phyloP scores from a whole-genome alignment of 2,888 invertebrate genomes.

The Helleia helle region DNA sequence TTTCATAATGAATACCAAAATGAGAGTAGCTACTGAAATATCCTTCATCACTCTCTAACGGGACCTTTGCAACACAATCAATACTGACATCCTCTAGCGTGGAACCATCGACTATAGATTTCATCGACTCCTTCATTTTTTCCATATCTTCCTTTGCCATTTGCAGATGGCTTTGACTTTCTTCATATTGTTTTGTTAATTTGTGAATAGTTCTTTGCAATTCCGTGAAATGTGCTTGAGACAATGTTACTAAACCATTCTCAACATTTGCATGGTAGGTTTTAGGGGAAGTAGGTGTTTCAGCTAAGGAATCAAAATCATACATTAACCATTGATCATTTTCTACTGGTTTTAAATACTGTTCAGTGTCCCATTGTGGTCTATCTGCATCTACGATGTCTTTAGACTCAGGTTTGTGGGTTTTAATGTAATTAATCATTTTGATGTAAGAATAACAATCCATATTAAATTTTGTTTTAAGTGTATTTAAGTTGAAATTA shows the following conservation, averaged over 20 bases:
- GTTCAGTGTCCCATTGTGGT: slow-evolving; percentile 82
- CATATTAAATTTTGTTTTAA: slow-evolving; percentile 82
- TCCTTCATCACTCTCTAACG: slow-evolving; percentile 79
- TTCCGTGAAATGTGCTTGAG: slow-evolving; percentile 75
- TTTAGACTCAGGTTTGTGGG: slow-evolving; percentile 72
- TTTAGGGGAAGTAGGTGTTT: slow-evolving; percentile 49
- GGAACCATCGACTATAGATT: slow-evolving; percentile 62
- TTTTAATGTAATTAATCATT: slow-evolving; percentile 85
- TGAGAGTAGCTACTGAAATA: slow-evolving; percentile 91
- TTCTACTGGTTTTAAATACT: slow-evolving; percentile 83
- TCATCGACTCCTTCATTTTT: slow-evolving; percentile 75
- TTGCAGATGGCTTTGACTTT: slow-evolving; percentile 73
- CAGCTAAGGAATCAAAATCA: slow-evolving; percentile 75
- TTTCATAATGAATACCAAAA: slow-evolving; percentile 94
- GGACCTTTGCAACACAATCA: slow-evolving; percentile 61
- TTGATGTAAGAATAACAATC: slow-evolving; percentile 89
- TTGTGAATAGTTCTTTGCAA: slow-evolving; percentile 74
- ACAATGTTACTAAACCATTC: slow-evolving; percentile 75
- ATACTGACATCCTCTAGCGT: slow-evolving; percentile 28
- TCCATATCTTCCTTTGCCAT: slow-evolving; percentile 75
- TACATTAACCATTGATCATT: slow-evolving; percentile 89
- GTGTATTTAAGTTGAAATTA: slow-evolving; percentile 75
- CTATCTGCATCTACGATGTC: slow-evolving; percentile 65
- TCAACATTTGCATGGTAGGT: slow-evolving; percentile 75
- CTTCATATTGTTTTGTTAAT: slow-evolving; percentile 71